Evolutionary conservation across 2,888 invertebrate species (phyloP), one percentile per base, ranked within the genome.

Genomic region (Pemphredon lugubris): DNA sequence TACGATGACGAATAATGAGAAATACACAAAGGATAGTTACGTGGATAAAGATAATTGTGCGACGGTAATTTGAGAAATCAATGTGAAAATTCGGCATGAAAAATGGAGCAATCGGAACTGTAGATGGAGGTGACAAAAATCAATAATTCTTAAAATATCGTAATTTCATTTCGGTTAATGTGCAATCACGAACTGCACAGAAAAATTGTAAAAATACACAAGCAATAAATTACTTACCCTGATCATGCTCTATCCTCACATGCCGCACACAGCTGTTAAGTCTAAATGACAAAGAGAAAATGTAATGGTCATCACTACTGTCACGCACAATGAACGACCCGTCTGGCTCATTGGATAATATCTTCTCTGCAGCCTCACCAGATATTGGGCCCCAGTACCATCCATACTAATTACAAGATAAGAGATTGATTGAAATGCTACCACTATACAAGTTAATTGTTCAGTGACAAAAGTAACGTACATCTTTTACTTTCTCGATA

Each of bases 361-460:
- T 95, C 90, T 96, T 96, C 89, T 97, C 97, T 0, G 97, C 97
- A 66, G 95, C 95, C 90, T 97, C 96, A 58, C 96, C 96, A 20
- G 96, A 96, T 84, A 97, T 93, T 32, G 97, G 97, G 69, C 97
- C 97, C 97, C 97, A 97, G 89, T 97, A 97, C 97, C 97, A 97
- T 42, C 97, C 97, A 88, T 96, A 97, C 96, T 97, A 89, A 77
- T 90, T 57, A 44, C 70, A 34, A 64, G 65, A 7, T 16, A 16
- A 59, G n/a, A 57, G 60, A 37, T 40, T 9, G 37, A 45, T 45
- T 45, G 9, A 6, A 23, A 13, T 16, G 16, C n/a, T n/a, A n/a
- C n/a, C n/a, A n/a, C n/a, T n/a, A n/a, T n/a, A n/a, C n/a, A n/a
- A n/a, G n/a, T n/a, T n/a, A n/a, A n/a, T n/a, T n/a, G n/a, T n/a